Evolutionary conservation across 2,797 vertebrate species (phyloP).

Genomic region (Neosilurus hyrtlii): DNA sequence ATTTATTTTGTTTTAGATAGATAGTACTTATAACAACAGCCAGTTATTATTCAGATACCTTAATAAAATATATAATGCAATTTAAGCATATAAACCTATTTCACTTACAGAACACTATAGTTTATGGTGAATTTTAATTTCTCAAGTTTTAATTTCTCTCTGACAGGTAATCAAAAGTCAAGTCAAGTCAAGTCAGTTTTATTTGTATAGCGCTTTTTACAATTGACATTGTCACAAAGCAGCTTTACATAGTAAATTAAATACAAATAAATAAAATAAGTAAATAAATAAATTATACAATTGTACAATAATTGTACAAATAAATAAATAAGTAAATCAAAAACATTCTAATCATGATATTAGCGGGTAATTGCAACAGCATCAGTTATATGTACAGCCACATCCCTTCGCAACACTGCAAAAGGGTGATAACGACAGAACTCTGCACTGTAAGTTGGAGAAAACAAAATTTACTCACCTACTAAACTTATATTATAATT

Average conservation of each 20-base stretch:
- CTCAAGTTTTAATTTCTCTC: neutral
- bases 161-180: neutral
- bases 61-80: neutral
- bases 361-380: neutral
- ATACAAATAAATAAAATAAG: too few species aligned
- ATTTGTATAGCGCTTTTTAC: too few species aligned
- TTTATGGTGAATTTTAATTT: neutral
- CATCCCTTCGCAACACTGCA: slow-evolving; percentile 14
- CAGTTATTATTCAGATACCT: neutral
- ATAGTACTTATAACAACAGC: too few species aligned
- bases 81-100: neutral
- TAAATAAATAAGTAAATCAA: too few species aligned
- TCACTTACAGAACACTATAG: neutral
- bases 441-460: slow-evolving; percentile 23
- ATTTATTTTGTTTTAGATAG: too few species aligned
- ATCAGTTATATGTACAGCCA: neutral
- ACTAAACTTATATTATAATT: neutral
- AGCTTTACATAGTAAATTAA: too few species aligned
- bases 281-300: too few species aligned
- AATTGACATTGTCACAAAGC: too few species aligned
- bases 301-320: too few species aligned
- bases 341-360: slow-evolving; percentile 4
- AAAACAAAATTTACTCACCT: too few species aligned
- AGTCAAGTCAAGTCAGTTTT: too few species aligned
- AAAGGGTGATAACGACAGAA: neutral